phyloP scores from a whole-genome alignment of 2,888 invertebrate species.

The Tachina fera region DNA sequence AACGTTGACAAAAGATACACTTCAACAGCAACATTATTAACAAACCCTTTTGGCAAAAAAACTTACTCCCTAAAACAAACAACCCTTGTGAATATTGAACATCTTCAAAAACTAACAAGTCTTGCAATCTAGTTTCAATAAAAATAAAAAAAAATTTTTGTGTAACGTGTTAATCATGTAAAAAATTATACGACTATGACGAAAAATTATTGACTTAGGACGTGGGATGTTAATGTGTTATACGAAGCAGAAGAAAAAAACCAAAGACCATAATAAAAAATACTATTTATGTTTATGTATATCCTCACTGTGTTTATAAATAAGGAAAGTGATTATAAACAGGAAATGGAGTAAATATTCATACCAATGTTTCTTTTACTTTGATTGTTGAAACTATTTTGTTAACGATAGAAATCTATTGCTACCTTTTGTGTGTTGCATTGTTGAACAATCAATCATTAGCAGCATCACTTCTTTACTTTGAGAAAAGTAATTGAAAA shows the following conservation, averaged over 20 bases:
- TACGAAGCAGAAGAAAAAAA: not conserved
- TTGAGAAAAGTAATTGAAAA: not conserved
- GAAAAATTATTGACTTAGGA: slow-evolving; percentile 69
- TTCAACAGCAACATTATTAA: slow-evolving; percentile 37
- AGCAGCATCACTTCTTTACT: slow-evolving; percentile 35
- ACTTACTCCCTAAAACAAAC: slow-evolving; percentile 38
- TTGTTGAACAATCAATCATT: slow-evolving; percentile 66
- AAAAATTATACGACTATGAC: slow-evolving; percentile 38
- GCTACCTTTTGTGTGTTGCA: slow-evolving; percentile 38
- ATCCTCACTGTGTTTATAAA: slow-evolving; percentile 7
- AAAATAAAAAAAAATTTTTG: slow-evolving; percentile 46
- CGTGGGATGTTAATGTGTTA: slow-evolving; percentile 44
- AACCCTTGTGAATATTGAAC: slow-evolving; percentile 59
- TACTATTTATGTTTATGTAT: not conserved
- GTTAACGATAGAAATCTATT: slow-evolving; percentile 22
- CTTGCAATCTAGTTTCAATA: slow-evolving; percentile 26
- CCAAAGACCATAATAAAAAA: not conserved
- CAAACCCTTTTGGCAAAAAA: slow-evolving; percentile 44
- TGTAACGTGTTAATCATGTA: slow-evolving; percentile 60
- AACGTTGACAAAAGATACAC: slow-evolving; percentile 70
- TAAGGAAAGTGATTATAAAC: slow-evolving; percentile 20
- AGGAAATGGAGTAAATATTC: slow-evolving; percentile 38
- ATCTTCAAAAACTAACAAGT: slow-evolving; percentile 9
- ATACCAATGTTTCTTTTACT: slow-evolving; percentile 6
- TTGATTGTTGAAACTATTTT: slow-evolving; percentile 19